Evolutionary conservation across 2,113 vertebrate species (phyloP).

Genomic region (Telmatochromis sp.): DNA sequence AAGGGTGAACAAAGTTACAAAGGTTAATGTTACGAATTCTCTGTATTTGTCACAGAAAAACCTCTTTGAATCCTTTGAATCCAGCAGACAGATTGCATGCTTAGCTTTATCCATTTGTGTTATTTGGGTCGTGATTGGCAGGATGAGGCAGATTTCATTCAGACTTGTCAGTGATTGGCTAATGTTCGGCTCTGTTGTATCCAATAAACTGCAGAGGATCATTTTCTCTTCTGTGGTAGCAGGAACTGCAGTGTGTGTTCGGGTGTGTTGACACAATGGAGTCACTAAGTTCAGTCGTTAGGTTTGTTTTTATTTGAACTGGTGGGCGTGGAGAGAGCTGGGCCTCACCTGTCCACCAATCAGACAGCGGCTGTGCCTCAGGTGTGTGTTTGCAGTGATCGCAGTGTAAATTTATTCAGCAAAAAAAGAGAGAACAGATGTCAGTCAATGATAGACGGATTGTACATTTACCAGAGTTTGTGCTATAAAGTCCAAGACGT

Average conservation of each 20-base stretch:
- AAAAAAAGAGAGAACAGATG: background rate
- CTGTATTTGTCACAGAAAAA: background rate
- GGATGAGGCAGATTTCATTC: background rate
- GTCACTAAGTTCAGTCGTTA: background rate
- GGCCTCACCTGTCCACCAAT: slow-evolving; percentile 22
- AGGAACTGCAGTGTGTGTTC: background rate
- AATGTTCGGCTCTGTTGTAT: background rate
- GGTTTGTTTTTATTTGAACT: slow-evolving; percentile 52
- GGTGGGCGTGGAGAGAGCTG: background rate
- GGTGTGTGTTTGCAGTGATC: background rate
- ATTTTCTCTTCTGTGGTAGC: background rate
- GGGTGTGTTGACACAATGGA: slow-evolving; percentile 15
- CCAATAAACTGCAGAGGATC: background rate
- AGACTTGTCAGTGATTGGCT: background rate
- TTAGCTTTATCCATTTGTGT: background rate
- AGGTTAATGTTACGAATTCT: background rate
- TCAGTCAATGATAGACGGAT: accelerated
- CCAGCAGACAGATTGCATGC: background rate
- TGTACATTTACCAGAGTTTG: background rate
- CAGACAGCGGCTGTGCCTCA: background rate
- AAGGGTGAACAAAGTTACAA: background rate
- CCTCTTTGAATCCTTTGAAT: background rate
- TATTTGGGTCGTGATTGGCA: background rate
- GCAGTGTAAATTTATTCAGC: background rate
- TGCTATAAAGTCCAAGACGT: accelerated